These are phyloP conservation scores for Triops longicaudatus DNA, from an alignment of 1,140 invertebrate species.

Conservation along the genomic window DNA sequence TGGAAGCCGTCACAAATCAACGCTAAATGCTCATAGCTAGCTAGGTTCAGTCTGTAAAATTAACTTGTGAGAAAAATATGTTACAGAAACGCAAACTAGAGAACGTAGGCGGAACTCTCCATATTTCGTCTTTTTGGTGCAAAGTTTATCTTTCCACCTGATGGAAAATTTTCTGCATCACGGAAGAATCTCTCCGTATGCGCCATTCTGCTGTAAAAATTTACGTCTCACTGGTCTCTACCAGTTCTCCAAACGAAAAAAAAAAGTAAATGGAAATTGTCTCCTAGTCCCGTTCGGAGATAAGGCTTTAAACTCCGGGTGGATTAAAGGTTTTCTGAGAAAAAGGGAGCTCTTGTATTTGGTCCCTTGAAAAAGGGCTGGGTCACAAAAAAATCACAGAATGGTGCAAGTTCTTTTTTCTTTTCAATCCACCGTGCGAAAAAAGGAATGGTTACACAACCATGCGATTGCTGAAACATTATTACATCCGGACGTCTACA, in stretches of 20 bases:
- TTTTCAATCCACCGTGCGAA: not conserved
- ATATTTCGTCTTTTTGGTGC: not conserved
- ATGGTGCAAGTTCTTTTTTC: not conserved
- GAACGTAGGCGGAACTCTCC: not conserved
- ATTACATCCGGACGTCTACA: not conserved
- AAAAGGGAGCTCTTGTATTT: conserved; percentile 11
- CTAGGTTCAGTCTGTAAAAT: not conserved
- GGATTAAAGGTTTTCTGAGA: conserved; percentile 7
- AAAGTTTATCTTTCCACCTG: conserved; percentile 12
- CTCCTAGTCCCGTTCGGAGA: not conserved
- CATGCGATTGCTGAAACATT: conserved; percentile 8
- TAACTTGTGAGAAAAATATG: not conserved
- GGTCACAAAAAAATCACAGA: conserved; percentile 7
- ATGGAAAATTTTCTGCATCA: not conserved
- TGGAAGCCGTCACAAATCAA: not conserved
- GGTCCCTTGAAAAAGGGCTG: not conserved
- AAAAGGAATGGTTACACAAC: not conserved
- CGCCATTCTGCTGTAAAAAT: not conserved
- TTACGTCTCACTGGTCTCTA: not conserved
- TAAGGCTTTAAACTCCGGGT: conserved; percentile 8
- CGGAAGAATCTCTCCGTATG: not conserved
- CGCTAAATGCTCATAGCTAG: not conserved
- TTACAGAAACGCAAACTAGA: not conserved
- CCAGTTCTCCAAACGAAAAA: not conserved
- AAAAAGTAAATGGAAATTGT: conserved; percentile 1